Base-by-base conservation (phyloP, 2,888 invertebrate genomes). In the Prionchulus punctatus region DNA sequence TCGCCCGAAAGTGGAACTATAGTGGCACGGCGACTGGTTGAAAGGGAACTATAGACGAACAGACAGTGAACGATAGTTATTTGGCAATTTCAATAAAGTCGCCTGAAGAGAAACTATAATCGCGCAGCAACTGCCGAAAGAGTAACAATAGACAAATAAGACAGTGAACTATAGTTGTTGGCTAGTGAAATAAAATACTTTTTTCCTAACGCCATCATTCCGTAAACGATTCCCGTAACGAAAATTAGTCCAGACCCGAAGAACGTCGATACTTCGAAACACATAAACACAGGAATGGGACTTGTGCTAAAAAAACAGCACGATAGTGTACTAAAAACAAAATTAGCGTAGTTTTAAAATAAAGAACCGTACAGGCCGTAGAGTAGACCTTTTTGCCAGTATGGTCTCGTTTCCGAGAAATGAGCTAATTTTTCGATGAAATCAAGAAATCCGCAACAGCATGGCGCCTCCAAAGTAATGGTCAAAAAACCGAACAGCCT, bases 391-490 rank as follows among this genome's bases (percentile, higher is more conserved):
- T 88, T 84, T 70, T 89, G 84, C 85, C 86, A 91, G 70, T 86
- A 81, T 0, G 91, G 89, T 63, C 86, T 80, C 55, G 78, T 76
- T 66, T 92, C 90, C 55, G 86, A 81, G 76, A 81, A 83, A 56
- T 67, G 82, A 58, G 87, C 85, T 55, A 91, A 76, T 60, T 80
- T 80, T 75, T 88, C 86, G 57, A 94, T 89, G 77, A 86, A 86
- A 70, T 92, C 94, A 62, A 96, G 81, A 76, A 91, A 96, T 76
- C 89, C 80, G 75, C 92, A 96, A 76, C 92, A 94, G 73, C 88
- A 94, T 0, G 96, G 96, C 43, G 94, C 92, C 76, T 96, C 96
- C 67, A 92, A 80, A 48, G 85, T 81, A 64, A 91, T 79, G 59
- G 88, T 82, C 60, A 86, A 69, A 75, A 94, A 89, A 43, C 91